These are phyloP conservation scores for Tichodroma muraria DNA, from an alignment of 2,113 vertebrate species.

Conservation along the genomic window DNA sequence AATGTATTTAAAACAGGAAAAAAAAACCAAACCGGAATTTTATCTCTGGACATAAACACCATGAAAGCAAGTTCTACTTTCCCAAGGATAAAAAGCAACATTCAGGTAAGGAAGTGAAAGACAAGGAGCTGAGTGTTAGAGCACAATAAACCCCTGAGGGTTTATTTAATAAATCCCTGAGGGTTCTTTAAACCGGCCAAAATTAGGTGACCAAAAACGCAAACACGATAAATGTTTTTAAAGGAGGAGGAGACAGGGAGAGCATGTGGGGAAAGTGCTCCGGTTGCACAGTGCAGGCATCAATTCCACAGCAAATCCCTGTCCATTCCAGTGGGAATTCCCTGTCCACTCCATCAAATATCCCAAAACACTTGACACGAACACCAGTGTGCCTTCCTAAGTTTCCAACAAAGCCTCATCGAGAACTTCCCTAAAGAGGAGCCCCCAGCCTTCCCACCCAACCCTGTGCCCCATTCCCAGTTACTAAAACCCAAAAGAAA, in stretches of 20 bases:
- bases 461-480: not conserved
- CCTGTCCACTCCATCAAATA: not conserved
- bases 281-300: not conserved
- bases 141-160: not conserved
- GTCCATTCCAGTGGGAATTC: not conserved
- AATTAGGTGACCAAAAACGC: not conserved
- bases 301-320: not conserved
- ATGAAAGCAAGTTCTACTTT: not conserved
- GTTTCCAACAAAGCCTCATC: not conserved
- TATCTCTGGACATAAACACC: not conserved
- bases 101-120: not conserved
- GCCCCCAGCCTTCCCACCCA: not conserved
- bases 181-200: not conserved
- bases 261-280: accelerated
- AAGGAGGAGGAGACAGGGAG: not conserved
- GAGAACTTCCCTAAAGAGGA: not conserved
- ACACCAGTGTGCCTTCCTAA: not conserved
- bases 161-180: no score
- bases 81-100: not conserved
- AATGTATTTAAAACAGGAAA: not conserved
- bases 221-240: not conserved
- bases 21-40: not conserved
- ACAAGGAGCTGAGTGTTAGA: not conserved
- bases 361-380: not conserved
- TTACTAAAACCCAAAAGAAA: not conserved